Evolutionary conservation across 2,888 invertebrate species (phyloP).

Genomic region (Hartigia nigra): DNA sequence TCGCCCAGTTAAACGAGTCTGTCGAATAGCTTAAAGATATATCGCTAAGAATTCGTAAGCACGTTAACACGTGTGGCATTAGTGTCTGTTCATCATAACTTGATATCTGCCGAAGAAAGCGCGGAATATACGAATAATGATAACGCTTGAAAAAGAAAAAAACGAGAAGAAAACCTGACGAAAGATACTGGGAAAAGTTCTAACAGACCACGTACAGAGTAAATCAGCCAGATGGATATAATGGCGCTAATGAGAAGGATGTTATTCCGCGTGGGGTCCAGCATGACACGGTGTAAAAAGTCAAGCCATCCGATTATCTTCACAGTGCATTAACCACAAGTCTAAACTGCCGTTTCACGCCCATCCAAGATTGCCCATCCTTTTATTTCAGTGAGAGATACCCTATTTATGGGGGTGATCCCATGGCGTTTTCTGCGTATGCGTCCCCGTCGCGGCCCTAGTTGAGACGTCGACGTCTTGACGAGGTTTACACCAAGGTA

Average conservation of each 20-base stretch:
- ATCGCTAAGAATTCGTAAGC: not conserved
- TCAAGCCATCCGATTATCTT: conserved; percentile 6
- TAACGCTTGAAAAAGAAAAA: not conserved
- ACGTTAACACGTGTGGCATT: not conserved
- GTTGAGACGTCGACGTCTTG: not conserved
- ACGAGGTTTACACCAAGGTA: no score
- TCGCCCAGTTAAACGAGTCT: not conserved
- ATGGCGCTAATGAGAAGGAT: not conserved
- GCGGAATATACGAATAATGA: not conserved
- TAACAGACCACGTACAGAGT: not conserved
- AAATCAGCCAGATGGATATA: not conserved
- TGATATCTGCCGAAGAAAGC: not conserved
- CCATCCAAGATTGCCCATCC: not conserved
- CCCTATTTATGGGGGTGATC: not conserved
- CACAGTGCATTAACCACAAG: conserved; percentile 6
- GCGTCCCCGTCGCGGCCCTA: not conserved
- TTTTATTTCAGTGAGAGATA: not conserved
- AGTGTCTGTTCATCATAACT: not conserved
- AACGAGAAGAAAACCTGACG: not conserved
- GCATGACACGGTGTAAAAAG: not conserved
- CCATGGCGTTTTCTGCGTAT: not conserved
- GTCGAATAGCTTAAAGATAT: not conserved
- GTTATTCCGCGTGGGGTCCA: not conserved
- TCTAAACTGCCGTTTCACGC: not conserved
- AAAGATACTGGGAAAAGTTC: not conserved